phyloP scores from a whole-genome alignment of 1,140 invertebrate genomes.

The Cydia amplana region DNA sequence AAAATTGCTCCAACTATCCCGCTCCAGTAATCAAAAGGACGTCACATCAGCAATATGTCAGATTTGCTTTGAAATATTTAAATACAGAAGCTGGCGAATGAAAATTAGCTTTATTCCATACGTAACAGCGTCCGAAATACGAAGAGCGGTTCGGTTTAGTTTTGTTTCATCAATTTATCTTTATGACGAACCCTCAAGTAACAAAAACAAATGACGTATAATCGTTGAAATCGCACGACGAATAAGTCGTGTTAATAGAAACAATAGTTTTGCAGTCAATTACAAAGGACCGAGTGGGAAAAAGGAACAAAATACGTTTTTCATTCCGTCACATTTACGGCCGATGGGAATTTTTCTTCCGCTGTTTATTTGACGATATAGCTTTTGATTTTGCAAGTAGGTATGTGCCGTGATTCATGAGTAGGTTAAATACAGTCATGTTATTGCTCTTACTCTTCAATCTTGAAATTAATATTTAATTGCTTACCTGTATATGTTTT shows the following conservation, averaged over 20 bases:
- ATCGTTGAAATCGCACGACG: neutral
- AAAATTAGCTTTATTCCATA: neutral
- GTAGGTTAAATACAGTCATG: too few relatives aligned
- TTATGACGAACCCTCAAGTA: neutral
- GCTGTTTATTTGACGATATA: neutral
- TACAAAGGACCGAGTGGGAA: slow-evolving; percentile 7
- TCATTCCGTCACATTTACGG: slow-evolving; percentile 11
- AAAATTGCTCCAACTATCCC: neutral
- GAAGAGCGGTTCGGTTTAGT: neutral
- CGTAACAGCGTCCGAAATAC: neutral
- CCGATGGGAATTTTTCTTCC: neutral
- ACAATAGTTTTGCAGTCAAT: slow-evolving; percentile 12
- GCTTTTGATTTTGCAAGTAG: neutral
- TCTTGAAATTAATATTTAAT: too few relatives aligned
- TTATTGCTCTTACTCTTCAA: too few relatives aligned
- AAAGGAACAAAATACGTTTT: slow-evolving; percentile 4
- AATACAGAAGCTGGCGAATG: neutral
- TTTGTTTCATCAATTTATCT: slow-evolving; percentile 21
- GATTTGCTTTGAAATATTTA: slow-evolving; percentile 19
- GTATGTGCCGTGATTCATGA: too few relatives aligned
- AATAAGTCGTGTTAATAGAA: neutral
- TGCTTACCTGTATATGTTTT: too few relatives aligned
- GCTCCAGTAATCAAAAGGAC: neutral
- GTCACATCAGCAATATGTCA: slow-evolving; percentile 12
- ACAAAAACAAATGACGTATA: neutral